Evolutionary conservation across 2,113 vertebrate genomes (phyloP), one percentile per base, ranked within the genome.

Genomic region (Salvelinus fontinalis): DNA sequence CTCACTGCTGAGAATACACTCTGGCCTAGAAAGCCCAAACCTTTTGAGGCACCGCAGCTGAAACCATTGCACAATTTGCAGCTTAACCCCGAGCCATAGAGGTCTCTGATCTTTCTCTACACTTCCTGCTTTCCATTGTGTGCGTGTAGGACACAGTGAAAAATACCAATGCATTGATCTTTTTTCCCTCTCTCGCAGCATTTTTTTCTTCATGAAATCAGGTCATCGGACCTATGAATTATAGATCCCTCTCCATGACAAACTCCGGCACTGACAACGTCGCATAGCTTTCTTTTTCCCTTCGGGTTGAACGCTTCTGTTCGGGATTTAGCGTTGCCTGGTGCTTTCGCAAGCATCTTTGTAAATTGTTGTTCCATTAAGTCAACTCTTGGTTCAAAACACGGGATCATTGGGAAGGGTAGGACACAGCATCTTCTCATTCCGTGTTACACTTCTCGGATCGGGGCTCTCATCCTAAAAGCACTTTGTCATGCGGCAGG

Each of bases 401-500:
- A 48, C 34, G 2, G 39, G 72, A 5, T 29, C 20, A 34, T 12
- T 62, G 27, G n/a, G 26, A 5, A 16, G 13, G 71, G 39, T 18
- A 20, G 8, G 20, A 22, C 59, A 57, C 20, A 8, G 8, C n/a
- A 14, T 16, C 60, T 64, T 26, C 60, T 64, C 51, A 2, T 70
- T 74, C 65, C 34, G 12, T 70, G 31, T 60, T 39, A 62, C 18
- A 39, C 16, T 29, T 49, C n/a, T 13, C 4, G 22, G 22, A 57
- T 64, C 29, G 60, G 39, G 26, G 27, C 65, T 67, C n/a, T 75
- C 44, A 48, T 18, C 27, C 22, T 60, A 64, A 9, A 34, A 13
- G 24, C 18, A 60, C 20, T 20, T 81, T 65, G 70, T 73, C 44
- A 26, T 64, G 31, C 70, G 24, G 26, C 20, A 80, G 64, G 20